Evolutionary conservation across 2,797 vertebrate genomes (phyloP).

Genomic region (Oreochromis mossambicus): DNA sequence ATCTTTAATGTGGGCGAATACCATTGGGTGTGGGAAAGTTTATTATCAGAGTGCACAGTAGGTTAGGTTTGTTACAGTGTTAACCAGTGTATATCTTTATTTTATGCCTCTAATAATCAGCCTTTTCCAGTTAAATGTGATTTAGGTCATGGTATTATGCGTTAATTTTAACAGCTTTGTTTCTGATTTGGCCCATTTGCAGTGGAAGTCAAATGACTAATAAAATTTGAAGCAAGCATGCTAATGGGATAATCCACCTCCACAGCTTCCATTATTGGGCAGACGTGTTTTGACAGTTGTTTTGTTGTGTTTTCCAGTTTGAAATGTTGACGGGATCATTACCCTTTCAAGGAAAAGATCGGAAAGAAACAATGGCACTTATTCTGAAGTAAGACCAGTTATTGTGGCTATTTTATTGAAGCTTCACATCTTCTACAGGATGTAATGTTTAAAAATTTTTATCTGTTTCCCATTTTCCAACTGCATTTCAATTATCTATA

Average conservation of each 20-base stretch:
- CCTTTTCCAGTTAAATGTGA: neutral
- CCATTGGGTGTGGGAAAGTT: neutral
- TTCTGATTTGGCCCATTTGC: neutral
- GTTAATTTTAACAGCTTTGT: neutral
- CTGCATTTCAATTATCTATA: neutral
- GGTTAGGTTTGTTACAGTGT: neutral
- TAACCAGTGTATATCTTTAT: neutral
- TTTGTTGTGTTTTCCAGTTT: slow-evolving; percentile 77
- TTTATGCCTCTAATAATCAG: neutral
- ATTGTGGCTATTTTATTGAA: neutral
- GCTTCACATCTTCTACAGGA: neutral
- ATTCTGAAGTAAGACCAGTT: slow-evolving; percentile 90
- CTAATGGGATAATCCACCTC: neutral
- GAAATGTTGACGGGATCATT: slow-evolving; percentile 97
- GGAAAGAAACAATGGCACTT: slow-evolving; percentile 97
- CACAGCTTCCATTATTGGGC: neutral
- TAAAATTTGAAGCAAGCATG: neutral
- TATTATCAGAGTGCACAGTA: neutral
- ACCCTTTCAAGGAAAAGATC: slow-evolving; percentile 97
- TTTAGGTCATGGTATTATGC: neutral
- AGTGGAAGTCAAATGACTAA: neutral
- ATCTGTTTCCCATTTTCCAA: neutral
- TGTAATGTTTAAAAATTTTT: neutral
- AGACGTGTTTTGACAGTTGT: neutral
- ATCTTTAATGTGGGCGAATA: neutral